Evolutionary conservation across 2,113 vertebrate species (phyloP).

Genomic region (Thomomys bottae): DNA sequence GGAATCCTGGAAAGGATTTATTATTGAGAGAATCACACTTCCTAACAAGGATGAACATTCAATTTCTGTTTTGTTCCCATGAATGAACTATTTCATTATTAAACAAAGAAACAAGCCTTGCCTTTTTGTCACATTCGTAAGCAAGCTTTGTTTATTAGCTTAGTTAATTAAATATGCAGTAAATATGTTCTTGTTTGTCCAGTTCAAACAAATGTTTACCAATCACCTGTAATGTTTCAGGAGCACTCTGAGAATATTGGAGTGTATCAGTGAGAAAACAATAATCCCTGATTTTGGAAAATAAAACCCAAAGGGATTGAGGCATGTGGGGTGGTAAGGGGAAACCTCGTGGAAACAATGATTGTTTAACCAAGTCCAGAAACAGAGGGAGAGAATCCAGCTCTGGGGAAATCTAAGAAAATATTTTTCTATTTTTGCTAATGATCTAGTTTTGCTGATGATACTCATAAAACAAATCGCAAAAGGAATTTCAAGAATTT

Average conservation of each 20-base stretch:
- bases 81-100: constrained; percentile 27
- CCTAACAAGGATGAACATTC: not conserved
- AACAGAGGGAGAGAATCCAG: not conserved
- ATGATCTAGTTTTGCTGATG: not conserved
- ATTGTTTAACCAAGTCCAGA: not conserved
- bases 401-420: not conserved
- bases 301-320: not conserved
- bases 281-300: not conserved
- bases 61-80: not conserved
- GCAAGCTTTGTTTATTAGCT: not conserved
- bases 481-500: not conserved
- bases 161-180: not conserved
- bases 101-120: not conserved
- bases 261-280: not conserved
- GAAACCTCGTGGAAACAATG: not conserved
- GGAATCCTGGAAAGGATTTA: not conserved
- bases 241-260: not conserved
- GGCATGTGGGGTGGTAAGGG: not conserved
- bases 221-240: not conserved
- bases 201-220: constrained; percentile 20
- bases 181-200: not conserved
- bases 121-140: not conserved
- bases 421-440: not conserved
- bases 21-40: not conserved
- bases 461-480: not conserved